Evolutionary conservation across 2,797 vertebrate genomes (phyloP), one percentile per base, ranked within the genome.

Genomic region (Clamator glandarius): DNA sequence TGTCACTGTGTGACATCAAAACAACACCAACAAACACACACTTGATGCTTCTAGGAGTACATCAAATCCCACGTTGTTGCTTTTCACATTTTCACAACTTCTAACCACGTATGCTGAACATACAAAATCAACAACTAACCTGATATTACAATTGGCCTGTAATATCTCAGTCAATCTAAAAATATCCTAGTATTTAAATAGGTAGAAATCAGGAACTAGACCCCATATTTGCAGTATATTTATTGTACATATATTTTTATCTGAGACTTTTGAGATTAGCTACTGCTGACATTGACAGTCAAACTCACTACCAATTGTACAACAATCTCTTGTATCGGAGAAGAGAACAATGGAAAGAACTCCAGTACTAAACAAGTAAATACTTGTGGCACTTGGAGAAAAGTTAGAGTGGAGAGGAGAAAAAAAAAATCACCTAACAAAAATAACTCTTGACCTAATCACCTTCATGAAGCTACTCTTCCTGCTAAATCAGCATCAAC

Each of bases 241-340:
- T 13, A 9, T 42, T 8, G 2, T 12, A 29, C 13, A 9, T 16
- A 8, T 10, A 31, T 51, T 88, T 88, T 69, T 24, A 63, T 13
- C 15, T 1, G 1, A 78, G 9, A 48, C 3, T 0, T 15, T 9
- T 1, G 1, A 81, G 41, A 36, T 77, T 8, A 83, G 12, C 19
- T 55, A 29, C 18, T 33, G 23, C 75, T 19, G 25, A 29, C 20
- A 11, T 7, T 7, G 3, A 21, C 26, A 61, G 39, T 54, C 51
- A 12, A 17, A 39, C 35, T 89, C 12, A 25, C 39, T 48, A 48
- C 31, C 12, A 81, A 36, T 63, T 0, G 2, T 63, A 39, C 16
- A 33, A 39, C 28, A 50, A 18, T 19, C 31, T 48, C 36, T 20
- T 13, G 13, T 10, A 39, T 46, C 36, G 39, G 24, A 28, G 11